Percentiles rank a stretch among this genome's conserved stretches.
These are phyloP conservation scores for Phalera bucephala DNA, from an alignment of 2,888 invertebrate species.

Conservation along the genomic window DNA sequence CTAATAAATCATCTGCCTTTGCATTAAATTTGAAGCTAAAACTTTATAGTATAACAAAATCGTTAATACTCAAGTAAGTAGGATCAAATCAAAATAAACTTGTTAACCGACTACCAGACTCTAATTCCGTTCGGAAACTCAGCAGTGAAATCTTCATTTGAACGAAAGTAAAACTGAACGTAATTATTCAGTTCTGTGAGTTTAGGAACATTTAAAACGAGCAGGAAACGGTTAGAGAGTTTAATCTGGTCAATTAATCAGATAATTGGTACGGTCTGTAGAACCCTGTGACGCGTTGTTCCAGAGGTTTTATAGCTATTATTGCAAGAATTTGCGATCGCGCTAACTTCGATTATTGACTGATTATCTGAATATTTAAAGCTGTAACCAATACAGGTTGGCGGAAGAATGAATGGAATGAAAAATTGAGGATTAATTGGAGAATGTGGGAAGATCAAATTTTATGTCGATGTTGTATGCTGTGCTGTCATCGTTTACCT, in stretches of 20 bases:
- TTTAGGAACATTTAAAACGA: slow-evolving; percentile 55
- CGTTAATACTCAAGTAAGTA: slow-evolving; percentile 33
- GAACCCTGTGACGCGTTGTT: slow-evolving; percentile 32
- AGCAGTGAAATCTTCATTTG: slow-evolving; percentile 48
- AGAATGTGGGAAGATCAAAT: too few relatives aligned
- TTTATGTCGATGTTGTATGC: too few relatives aligned
- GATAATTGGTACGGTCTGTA: slow-evolving; percentile 51
- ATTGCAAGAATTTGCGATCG: slow-evolving; percentile 12
- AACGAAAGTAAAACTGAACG: slow-evolving; percentile 54
- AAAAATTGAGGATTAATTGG: too few relatives aligned
- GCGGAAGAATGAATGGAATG: too few relatives aligned
- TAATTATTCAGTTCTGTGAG: slow-evolving; percentile 55
- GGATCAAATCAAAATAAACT: slow-evolving; percentile 40
- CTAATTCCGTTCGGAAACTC: slow-evolving; percentile 36
- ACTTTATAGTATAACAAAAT: slow-evolving; percentile 18
- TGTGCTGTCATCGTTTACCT: too few relatives aligned
- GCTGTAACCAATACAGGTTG: too few relatives aligned
- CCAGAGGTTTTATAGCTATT: slow-evolving; percentile 35
- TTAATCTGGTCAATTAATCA: slow-evolving; percentile 68
- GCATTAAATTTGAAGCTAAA: too few relatives aligned
- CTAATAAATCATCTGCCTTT: too few relatives aligned
- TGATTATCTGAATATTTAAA: slow-evolving; percentile 11
- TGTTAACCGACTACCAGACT: slow-evolving; percentile 32
- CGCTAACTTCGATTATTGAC: slow-evolving; percentile 15
- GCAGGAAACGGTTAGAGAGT: slow-evolving; percentile 48